Evolutionary conservation across 1,140 invertebrate species (phyloP).

Genomic region (Orius insidiosus): DNA sequence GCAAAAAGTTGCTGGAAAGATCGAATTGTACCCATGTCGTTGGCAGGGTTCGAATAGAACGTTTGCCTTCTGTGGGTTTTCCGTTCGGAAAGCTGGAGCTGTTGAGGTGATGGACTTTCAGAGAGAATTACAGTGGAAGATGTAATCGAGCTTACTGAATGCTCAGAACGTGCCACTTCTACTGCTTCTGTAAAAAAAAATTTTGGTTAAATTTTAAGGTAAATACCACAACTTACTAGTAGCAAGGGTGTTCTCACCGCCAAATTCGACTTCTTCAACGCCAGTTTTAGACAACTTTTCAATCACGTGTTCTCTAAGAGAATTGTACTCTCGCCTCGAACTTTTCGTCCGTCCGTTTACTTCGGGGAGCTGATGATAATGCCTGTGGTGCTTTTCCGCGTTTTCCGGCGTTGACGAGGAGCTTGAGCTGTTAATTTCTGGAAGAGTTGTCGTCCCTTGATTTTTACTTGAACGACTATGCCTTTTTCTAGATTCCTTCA

Average conservation of each 20-base stretch:
- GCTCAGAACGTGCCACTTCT: constrained; percentile 18
- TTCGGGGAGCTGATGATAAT: neutral
- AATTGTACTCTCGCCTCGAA: too few species aligned
- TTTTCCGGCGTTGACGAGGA: constrained; percentile 12
- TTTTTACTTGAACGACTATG: neutral
- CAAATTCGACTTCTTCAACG: too few species aligned
- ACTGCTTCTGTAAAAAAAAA: constrained; percentile 16
- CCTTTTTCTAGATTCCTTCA: neutral
- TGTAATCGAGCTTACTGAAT: constrained; percentile 16
- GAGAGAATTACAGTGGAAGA: constrained; percentile 17
- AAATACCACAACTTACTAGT: neutral
- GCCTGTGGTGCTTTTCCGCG: neutral
- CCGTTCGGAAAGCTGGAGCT: constrained; percentile 7
- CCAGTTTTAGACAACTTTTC: too few species aligned
- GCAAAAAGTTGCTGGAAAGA: too few species aligned
- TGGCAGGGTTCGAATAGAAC: too few species aligned
- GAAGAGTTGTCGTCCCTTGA: constrained; percentile 3
- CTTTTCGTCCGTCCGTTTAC: neutral
- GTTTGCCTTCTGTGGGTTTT: constrained; percentile 1
- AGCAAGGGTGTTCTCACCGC: too few species aligned
- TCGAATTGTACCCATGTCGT: too few species aligned
- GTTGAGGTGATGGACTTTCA: constrained; percentile 17
- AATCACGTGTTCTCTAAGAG: too few species aligned
- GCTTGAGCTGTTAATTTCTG: constrained; percentile 11
- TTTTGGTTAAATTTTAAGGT: neutral